phyloP scores from a whole-genome alignment of 2,113 vertebrate genomes.

The Pithys albifrons region DNA sequence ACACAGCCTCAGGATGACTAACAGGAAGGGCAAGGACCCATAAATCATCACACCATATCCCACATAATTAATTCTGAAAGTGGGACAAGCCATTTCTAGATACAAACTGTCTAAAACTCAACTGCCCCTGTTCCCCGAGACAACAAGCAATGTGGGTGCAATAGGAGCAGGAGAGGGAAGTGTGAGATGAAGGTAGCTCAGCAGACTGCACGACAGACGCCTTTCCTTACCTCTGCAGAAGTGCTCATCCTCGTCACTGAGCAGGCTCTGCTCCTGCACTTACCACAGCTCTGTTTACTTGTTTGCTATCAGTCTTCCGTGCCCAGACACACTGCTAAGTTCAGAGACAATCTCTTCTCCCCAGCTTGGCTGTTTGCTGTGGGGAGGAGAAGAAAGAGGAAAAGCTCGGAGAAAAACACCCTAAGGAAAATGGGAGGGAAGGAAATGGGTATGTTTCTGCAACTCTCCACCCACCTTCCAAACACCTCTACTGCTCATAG shows the following conservation, averaged over 20 bases:
- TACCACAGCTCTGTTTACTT: background rate
- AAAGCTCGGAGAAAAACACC: slow-evolving; percentile 11
- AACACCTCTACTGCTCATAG: background rate
- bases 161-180: background rate
- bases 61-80: background rate
- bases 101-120: background rate
- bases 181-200: background rate
- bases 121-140: too few species aligned
- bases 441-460: background rate
- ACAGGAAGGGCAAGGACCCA: background rate
- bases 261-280: background rate
- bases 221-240: slow-evolving; percentile 53
- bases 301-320: background rate
- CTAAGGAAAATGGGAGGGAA: slow-evolving; percentile 1
- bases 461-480: background rate
- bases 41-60: background rate
- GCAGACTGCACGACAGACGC: background rate
- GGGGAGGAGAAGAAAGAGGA: slow-evolving; percentile 9
- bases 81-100: background rate
- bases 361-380: slow-evolving; percentile 35
- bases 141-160: background rate
- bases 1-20: background rate
- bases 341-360: slow-evolving; percentile 25
- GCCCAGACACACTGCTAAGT: background rate
- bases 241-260: slow-evolving; percentile 15